These are phyloP conservation scores for Cantharis flavilabris DNA, from an alignment of 2,888 invertebrate genomes.

Conservation along the genomic window DNA sequence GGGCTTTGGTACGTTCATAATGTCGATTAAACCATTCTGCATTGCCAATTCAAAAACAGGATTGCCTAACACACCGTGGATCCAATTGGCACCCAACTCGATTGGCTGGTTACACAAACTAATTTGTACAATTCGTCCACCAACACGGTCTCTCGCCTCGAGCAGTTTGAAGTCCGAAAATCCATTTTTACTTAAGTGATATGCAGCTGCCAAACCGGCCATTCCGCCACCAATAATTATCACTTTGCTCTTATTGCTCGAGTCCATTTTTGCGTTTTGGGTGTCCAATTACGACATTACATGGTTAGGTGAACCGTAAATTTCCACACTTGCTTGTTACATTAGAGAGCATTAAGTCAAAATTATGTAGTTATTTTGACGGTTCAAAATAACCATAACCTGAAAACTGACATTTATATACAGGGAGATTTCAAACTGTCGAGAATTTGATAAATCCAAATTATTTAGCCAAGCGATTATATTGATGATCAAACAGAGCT, in stretches of 20 bases:
- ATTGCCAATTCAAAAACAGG: conserved; percentile 87
- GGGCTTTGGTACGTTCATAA: conserved; percentile 81
- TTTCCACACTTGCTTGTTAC: not conserved
- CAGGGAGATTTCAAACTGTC: not conserved
- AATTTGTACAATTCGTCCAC: conserved; percentile 80
- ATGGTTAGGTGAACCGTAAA: not conserved
- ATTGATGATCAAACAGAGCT: no score
- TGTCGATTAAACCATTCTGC: conserved; percentile 82
- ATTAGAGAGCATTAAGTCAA: not conserved
- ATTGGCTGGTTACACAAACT: conserved; percentile 69
- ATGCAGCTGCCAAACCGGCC: conserved; percentile 84
- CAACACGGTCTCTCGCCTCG: conserved; percentile 80
- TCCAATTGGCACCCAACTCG: conserved; percentile 92
- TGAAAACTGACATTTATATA: not conserved
- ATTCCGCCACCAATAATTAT: conserved; percentile 85
- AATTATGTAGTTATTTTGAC: not conserved
- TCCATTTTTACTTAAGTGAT: conserved; percentile 79
- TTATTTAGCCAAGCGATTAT: no score
- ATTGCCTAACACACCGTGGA: conserved; percentile 89
- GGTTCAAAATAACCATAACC: not conserved
- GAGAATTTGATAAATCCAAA: no score
- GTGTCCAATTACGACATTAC: not conserved
- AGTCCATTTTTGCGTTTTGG: not conserved
- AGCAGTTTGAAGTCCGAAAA: conserved; percentile 78
- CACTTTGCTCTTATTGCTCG: conserved; percentile 62